Conservation (phyloP, 2,797 vertebrate species). For the Oreortyx pictus region DNA sequence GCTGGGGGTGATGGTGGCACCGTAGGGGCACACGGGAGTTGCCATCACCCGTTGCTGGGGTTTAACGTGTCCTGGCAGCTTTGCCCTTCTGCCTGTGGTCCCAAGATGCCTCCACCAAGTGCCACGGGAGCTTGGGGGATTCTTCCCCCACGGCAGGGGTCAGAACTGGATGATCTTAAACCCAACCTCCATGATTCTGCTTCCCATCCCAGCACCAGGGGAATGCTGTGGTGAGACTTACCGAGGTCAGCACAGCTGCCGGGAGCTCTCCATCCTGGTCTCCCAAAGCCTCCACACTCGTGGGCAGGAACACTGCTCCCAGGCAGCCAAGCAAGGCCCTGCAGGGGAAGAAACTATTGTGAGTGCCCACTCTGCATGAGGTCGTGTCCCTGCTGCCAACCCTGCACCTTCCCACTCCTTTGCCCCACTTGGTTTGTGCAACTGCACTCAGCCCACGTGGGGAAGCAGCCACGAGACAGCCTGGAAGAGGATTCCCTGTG, state of each 20-base stretch:
- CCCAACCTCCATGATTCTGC: too few species aligned
- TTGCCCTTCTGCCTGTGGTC: not conserved
- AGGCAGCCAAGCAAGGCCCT: conserved; percentile 72
- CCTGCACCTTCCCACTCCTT: not conserved
- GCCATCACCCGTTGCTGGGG: not conserved
- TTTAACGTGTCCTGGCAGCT: too few species aligned
- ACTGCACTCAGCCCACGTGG: not conserved
- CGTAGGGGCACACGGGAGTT: not conserved
- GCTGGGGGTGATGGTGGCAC: not conserved
- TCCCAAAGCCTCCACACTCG: not conserved
- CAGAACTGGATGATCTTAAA: not conserved
- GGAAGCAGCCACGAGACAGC: not conserved
- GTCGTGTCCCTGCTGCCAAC: accelerated
- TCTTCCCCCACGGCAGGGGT: too few species aligned
- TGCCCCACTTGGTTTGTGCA: too few species aligned
- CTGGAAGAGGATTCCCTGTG: not conserved
- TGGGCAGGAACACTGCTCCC: conserved; percentile 79
- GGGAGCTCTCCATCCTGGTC: not conserved
- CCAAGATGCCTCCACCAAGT: accelerated
- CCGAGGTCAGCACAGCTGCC: conserved; percentile 59
- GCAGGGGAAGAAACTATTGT: not conserved
- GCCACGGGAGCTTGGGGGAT: accelerated
- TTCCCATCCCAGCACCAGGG: not conserved
- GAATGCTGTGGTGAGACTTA: conserved; percentile 2
- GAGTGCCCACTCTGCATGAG: accelerated